Evolutionary conservation across 2,797 vertebrate genomes (phyloP).

Genomic region (Lemur catta): DNA sequence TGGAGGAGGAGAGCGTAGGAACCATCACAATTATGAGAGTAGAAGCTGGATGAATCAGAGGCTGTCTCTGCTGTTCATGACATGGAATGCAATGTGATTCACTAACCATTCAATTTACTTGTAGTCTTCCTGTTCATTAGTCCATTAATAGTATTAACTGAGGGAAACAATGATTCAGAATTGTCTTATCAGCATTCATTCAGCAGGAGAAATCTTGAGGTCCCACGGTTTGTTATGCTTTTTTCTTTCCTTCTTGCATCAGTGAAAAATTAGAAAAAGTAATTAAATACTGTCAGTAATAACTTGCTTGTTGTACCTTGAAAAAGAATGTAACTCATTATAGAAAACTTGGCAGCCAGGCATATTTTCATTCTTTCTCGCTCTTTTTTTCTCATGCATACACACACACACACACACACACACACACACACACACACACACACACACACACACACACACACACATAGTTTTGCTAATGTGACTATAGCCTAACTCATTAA

Average conservation of each 20-base stretch:
- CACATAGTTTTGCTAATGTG: background rate
- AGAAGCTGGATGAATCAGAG: conserved; percentile 52
- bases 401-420: background rate
- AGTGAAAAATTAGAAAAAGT: conserved; percentile 55
- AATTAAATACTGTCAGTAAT: conserved; percentile 58
- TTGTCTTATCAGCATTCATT: conserved; percentile 61
- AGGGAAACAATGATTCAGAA: conserved; percentile 69
- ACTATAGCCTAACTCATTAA: background rate
- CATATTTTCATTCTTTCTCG: background rate
- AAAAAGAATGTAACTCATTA: conserved; percentile 60
- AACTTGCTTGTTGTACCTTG: conserved; percentile 55
- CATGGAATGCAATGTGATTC: conserved; percentile 66
- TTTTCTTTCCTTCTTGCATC: conserved; percentile 55
- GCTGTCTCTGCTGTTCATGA: conserved; percentile 39
- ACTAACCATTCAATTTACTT: conserved; percentile 66
- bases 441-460: background rate
- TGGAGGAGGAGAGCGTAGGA: background rate
- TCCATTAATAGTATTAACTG: conserved; percentile 61
- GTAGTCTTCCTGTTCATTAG: conserved; percentile 69
- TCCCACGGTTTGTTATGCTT: conserved; percentile 43
- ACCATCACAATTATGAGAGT: background rate
- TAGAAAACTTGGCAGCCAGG: background rate
- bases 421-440: background rate
- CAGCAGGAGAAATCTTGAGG: conserved; percentile 58
- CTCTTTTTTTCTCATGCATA: background rate